These are phyloP conservation scores for Sphaerophoria rueppellii DNA, from an alignment of 2,888 invertebrate species.

Conservation along the genomic window DNA sequence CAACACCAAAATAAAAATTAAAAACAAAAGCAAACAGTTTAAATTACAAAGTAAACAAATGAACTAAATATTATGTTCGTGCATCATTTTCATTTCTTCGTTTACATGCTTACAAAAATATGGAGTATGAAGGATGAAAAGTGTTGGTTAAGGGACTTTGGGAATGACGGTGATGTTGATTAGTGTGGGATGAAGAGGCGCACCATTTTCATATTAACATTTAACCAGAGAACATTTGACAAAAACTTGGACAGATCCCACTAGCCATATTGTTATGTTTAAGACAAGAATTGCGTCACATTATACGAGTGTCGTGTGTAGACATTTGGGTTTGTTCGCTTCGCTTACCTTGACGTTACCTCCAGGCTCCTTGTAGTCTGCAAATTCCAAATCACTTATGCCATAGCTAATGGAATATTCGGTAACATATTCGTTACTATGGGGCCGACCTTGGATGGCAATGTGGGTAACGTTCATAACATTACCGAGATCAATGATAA, in stretches of 20 bases:
- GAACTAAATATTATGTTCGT: conserved; percentile 42
- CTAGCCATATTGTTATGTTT: conserved; percentile 1
- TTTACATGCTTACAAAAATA: conserved; percentile 47
- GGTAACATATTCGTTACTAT: conserved; percentile 94
- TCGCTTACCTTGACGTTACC: conserved; percentile 93
- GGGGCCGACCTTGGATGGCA: conserved; percentile 94
- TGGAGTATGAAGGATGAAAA: conserved; percentile 15
- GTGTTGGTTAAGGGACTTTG: conserved; percentile 24
- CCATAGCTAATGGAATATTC: conserved; percentile 97
- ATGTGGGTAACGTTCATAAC: conserved; percentile 95
- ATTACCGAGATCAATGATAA: conserved; percentile 93
- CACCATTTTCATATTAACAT: conserved; percentile 49
- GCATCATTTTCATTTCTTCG: conserved; percentile 45
- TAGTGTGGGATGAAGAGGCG: conserved; percentile 54
- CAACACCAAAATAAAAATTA: conserved; percentile 53
- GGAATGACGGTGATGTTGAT: conserved; percentile 45
- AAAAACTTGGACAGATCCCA: conserved; percentile 13
- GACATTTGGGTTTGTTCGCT: conserved; percentile 9
- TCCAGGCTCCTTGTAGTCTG: conserved; percentile 93
- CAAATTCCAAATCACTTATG: conserved; percentile 94
- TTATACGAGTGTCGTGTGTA: neutral
- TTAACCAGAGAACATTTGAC: conserved; percentile 31
- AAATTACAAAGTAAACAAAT: conserved; percentile 53
- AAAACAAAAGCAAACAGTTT: conserved; percentile 26
- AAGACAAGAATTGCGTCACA: conserved; percentile 26